Percentiles rank a stretch among this genome's conserved stretches.
Evolutionary conservation across 2,113 vertebrate species (phyloP).

Genomic region (Hypanus sabinus): DNA sequence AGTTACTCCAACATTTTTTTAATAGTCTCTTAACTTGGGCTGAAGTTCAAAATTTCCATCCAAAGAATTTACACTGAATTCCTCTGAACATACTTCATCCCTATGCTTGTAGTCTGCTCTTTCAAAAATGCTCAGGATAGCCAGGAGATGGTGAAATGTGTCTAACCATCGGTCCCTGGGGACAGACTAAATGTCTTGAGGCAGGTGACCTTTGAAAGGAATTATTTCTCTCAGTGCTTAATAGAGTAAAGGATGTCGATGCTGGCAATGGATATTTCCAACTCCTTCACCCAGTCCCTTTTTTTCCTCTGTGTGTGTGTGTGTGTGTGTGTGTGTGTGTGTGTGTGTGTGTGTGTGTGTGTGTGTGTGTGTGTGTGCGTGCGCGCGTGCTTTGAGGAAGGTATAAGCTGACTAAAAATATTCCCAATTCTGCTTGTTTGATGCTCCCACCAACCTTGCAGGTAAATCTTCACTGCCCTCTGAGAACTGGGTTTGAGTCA

Average conservation of each 20-base stretch:
- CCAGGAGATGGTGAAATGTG: conserved; percentile 5
- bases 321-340: too few relatives aligned
- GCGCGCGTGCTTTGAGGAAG: neutral
- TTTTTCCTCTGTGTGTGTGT: neutral
- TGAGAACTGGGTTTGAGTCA: neutral
- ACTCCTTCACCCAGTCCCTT: neutral
- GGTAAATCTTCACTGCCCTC: neutral
- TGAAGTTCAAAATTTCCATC: conserved; percentile 29
- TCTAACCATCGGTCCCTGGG: conserved; percentile 9
- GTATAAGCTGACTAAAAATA: neutral
- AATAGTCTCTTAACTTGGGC: conserved; percentile 25
- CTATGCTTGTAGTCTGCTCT: conserved; percentile 19
- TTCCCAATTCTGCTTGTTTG: neutral
- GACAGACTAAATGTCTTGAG: conserved; percentile 24
- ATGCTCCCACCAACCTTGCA: neutral
- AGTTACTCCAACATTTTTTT: conserved; percentile 1
- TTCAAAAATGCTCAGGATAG: conserved; percentile 24
- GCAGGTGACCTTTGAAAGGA: conserved; percentile 28
- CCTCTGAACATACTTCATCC: conserved; percentile 28
- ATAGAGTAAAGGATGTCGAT: neutral
- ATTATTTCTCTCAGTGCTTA: neutral
- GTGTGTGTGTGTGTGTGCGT: too few relatives aligned
- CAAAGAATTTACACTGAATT: conserved; percentile 33
- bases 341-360: neutral
- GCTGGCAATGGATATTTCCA: conserved; percentile 2